Percentiles rank a stretch among this genome's conserved stretches.
phyloP scores from a whole-genome alignment of 2,888 invertebrate genomes.

The Ptilodon capucinus region DNA sequence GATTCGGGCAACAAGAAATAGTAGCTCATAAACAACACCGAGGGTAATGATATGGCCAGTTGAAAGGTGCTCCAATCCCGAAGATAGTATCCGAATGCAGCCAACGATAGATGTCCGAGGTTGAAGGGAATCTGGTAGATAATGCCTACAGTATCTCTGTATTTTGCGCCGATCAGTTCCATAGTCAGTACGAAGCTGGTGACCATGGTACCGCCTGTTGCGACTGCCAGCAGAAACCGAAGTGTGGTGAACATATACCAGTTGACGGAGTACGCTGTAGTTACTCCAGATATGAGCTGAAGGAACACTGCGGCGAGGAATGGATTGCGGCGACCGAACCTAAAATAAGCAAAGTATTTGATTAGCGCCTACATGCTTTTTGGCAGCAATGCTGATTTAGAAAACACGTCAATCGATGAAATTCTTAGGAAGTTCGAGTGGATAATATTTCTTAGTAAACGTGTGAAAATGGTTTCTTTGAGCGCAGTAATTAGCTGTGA shows the following conservation, averaged over 20 bases:
- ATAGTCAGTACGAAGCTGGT: constrained; percentile 88
- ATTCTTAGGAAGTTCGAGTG: too few species aligned
- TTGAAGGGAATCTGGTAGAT: constrained; percentile 87
- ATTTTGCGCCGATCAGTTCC: constrained; percentile 85
- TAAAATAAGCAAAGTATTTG: constrained; percentile 51
- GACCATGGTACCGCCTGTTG: constrained; percentile 93
- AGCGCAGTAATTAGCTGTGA: too few species aligned
- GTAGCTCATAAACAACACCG: constrained; percentile 84
- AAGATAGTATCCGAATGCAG: constrained; percentile 84
- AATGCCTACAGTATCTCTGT: constrained; percentile 87
- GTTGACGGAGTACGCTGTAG: constrained; percentile 87
- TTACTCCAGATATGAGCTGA: constrained; percentile 87
- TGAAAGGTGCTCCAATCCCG: constrained; percentile 87
- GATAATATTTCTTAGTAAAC: too few species aligned
- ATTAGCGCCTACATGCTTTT: not conserved
- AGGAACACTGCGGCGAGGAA: constrained; percentile 88
- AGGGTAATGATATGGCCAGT: constrained; percentile 85
- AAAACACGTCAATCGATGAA: too few species aligned
- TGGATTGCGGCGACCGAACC: constrained; percentile 89
- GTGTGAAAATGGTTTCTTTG: too few species aligned
- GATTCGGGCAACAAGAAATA: constrained; percentile 91
- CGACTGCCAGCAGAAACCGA: constrained; percentile 87
- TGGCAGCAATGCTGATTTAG: not conserved
- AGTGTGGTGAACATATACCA: constrained; percentile 85
- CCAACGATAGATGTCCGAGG: constrained; percentile 85